Evolutionary conservation across 2,797 vertebrate genomes (phyloP).

Genomic region (Knipowitschia caucasica): DNA sequence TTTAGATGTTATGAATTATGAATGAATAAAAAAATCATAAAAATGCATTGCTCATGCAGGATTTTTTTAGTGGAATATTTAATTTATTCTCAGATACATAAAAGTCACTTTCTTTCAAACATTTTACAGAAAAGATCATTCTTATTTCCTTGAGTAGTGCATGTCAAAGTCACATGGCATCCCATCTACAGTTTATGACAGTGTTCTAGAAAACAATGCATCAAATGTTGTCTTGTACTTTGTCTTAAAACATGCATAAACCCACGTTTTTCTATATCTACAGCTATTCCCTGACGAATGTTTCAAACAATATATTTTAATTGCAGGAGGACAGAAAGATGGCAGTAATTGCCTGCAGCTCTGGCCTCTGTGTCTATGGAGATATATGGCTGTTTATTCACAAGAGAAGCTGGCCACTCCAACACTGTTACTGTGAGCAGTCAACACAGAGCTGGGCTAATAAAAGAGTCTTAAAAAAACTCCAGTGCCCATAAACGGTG

Average conservation of each 20-base stretch:
- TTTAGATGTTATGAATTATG: too few relatives aligned
- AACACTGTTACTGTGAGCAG: constrained; percentile 58
- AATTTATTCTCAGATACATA: background rate
- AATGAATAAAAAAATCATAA: too few relatives aligned
- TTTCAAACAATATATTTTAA: constrained; percentile 19
- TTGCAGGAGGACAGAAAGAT: constrained; percentile 34
- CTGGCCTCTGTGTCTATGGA: constrained; percentile 36
- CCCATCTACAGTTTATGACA: constrained; percentile 9
- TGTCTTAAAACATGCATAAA: background rate
- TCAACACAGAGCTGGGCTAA: constrained; percentile 52
- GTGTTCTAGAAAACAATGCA: background rate
- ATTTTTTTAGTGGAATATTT: background rate
- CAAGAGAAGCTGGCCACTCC: constrained; percentile 45
- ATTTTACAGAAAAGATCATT: background rate
- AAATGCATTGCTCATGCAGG: too few relatives aligned
- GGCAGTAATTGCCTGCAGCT: constrained; percentile 14
- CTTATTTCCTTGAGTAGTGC: background rate
- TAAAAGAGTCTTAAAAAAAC: constrained; percentile 60
- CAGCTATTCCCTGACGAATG: constrained; percentile 15
- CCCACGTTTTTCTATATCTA: constrained; percentile 16
- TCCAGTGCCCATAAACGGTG: constrained; percentile 63
- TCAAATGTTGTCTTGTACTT: constrained; percentile 8
- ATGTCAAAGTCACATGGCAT: constrained; percentile 1
- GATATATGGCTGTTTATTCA: constrained; percentile 46
- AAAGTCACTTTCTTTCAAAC: background rate